phyloP scores from a whole-genome alignment of 2,888 invertebrate species.

The Drosophila quinaria region DNA sequence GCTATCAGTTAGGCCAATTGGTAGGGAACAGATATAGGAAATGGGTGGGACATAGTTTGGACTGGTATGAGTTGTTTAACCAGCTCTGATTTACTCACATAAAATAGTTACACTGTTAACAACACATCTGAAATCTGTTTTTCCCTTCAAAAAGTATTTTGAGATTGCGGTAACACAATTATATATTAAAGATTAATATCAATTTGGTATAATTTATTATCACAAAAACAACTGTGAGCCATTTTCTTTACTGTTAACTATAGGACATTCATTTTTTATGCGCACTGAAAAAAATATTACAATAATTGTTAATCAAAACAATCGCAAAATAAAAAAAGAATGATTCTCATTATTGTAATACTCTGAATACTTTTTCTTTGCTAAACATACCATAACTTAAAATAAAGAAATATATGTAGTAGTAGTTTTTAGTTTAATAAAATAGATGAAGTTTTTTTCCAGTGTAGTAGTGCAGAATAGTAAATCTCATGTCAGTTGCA shows the following conservation, averaged over 20 bases:
- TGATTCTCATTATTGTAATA: not conserved
- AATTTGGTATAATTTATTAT: not conserved
- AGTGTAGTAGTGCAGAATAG: not conserved
- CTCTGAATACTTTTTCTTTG: not conserved
- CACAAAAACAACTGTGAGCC: not conserved
- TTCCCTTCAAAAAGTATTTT: not conserved
- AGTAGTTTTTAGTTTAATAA: not conserved
- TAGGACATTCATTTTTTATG: not conserved
- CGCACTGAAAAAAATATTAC: not conserved
- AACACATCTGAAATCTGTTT: not conserved
- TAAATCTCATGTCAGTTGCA: slow-evolving; percentile 57
- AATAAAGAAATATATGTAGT: too few species aligned
- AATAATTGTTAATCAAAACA: not conserved
- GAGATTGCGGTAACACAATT: not conserved
- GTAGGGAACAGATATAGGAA: not conserved
- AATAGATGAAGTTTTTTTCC: not conserved
- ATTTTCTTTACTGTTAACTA: not conserved
- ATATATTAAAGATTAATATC: not conserved
- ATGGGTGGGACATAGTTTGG: not conserved
- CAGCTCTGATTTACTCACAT: slow-evolving; percentile 1
- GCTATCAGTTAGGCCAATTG: slow-evolving; percentile 61
- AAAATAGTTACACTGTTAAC: slow-evolving; percentile 13
- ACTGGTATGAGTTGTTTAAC: slow-evolving; percentile 2
- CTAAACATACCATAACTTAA: too few species aligned
- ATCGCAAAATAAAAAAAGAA: not conserved